Base-by-base conservation (phyloP, 2,797 vertebrate species). In the Clarias laeviceps region DNA sequence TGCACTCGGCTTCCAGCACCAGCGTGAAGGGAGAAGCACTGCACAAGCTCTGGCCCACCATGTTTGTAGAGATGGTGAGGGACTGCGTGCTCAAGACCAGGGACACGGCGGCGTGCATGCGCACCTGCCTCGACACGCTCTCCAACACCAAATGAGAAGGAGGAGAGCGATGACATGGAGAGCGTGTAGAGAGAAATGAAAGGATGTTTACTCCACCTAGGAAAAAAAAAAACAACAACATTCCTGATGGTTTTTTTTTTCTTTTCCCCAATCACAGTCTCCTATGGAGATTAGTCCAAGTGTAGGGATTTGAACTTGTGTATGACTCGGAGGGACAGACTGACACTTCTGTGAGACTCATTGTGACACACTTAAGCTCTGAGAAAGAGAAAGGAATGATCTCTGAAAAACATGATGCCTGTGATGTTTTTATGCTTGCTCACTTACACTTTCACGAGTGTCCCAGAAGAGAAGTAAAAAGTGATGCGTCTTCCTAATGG, bases 1-100 rank as follows among this genome's bases (percentile, higher is more conserved):
- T 97, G 89, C 96, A 95, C 88, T 93, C 96, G 90, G 97, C 97
- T 1, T 94, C 96, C 27, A 96, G 96, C 91, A 97, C 97, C 92
- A 97, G 96, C 82, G 92, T 96, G 91, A 99, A 99, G 90, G 96
- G 96, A 0, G 97, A 98, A 78, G 95, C 94, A 0, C 92, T 99
- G 84, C 98, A 99, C 94, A 97, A 97, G 90, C 95, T 99, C 45
- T 99, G 98, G 98, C 97, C 97, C 27, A 96, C 97, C 84, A 92
- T 99, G 95, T 99, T 99, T 92, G 95, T 96, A 29, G 98, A 99
- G 91, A 97, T 99, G 86, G 97, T 99, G 85, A 94, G 96, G 90
- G 98, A 99, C 56, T 96, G 96, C 1, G 97, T 99, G 91, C 87
- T 99, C 85, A 97, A 98, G 90, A 97, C 97, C 91, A 97, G 93